Conservation (phyloP, 35 echinoderm and acorn worm genomes). For the Strongylocentrotus purpuratus region DNA sequence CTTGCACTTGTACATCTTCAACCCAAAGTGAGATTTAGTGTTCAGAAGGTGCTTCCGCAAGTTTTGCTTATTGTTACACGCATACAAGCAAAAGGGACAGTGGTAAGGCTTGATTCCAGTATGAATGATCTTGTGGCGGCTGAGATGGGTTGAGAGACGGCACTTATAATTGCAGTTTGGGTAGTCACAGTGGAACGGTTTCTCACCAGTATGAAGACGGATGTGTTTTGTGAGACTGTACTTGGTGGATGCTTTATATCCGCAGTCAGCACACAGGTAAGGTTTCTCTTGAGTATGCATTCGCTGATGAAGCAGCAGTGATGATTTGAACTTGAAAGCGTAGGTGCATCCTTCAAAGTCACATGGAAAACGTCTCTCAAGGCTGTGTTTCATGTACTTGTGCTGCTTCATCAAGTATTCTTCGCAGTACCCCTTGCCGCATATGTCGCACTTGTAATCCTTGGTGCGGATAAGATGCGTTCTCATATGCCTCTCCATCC, state of each 20-base stretch:
- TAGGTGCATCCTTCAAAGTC: constrained; percentile 76
- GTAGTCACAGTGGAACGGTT: constrained; percentile 84
- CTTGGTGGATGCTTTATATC: constrained; percentile 69
- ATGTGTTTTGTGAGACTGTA: constrained; percentile 83
- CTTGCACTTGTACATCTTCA: constrained; percentile 80
- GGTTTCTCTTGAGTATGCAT: constrained; percentile 89
- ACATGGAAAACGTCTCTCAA: constrained; percentile 61
- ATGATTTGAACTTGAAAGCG: constrained; percentile 59
- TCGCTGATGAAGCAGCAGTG: constrained; percentile 63
- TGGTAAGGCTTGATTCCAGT: constrained; percentile 90
- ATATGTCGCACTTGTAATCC: constrained; percentile 67
- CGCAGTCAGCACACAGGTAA: constrained; percentile 79
- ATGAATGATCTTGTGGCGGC: constrained; percentile 78
- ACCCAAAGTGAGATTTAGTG: constrained; percentile 81
- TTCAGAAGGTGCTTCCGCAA: constrained; percentile 84
- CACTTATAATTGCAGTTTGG: constrained; percentile 74
- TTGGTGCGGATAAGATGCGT: constrained; percentile 64
- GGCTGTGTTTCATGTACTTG: constrained; percentile 68
- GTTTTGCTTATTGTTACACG: constrained; percentile 80
- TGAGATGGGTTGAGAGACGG: constrained; percentile 70
- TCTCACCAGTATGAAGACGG: constrained; percentile 88
- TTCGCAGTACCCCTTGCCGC: constrained; percentile 64
- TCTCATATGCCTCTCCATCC: constrained; percentile 66
- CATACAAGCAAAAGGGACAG: constrained; percentile 88
- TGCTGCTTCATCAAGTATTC: constrained; percentile 68